phyloP scores from a whole-genome alignment of 2,888 invertebrate species.

The Coleophora deauratella region DNA sequence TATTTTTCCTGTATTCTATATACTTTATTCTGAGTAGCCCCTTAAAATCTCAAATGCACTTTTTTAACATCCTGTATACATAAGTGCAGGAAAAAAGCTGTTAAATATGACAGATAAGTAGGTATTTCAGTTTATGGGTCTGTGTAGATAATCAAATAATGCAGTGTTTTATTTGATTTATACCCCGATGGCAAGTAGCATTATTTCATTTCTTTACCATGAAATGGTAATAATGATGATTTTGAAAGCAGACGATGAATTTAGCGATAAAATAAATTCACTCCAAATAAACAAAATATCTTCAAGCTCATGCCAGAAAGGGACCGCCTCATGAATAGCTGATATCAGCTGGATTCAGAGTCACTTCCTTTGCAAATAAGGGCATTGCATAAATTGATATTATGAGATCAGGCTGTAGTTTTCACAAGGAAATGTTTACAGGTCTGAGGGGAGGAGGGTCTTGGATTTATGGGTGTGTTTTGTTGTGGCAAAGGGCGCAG shows the following conservation, averaged over 20 bases:
- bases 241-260: slow-evolving; percentile 16
- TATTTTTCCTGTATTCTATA: no score
- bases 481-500: slow-evolving; percentile 5
- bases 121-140: no score
- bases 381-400: slow-evolving; percentile 46
- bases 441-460: slow-evolving; percentile 22
- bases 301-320: slow-evolving; percentile 24
- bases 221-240: slow-evolving; percentile 25
- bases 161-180: no score
- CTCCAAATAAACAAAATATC: slow-evolving; percentile 36
- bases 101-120: no score
- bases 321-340: slow-evolving; percentile 52
- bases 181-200: no score
- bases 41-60: no score
- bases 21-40: no score
- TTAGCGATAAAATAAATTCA: slow-evolving; percentile 34
- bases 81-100: no score
- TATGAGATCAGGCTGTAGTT: slow-evolving; percentile 25
- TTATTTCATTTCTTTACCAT: no score
- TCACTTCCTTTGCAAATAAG: slow-evolving; percentile 44
- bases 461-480: slow-evolving; percentile 28
- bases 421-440: slow-evolving; percentile 28
- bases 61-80: no score
- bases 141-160: no score
- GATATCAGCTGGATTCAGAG: slow-evolving; percentile 46